Conservation (phyloP, 2,113 vertebrate genomes). For the Ginglymostoma cirratum region DNA sequence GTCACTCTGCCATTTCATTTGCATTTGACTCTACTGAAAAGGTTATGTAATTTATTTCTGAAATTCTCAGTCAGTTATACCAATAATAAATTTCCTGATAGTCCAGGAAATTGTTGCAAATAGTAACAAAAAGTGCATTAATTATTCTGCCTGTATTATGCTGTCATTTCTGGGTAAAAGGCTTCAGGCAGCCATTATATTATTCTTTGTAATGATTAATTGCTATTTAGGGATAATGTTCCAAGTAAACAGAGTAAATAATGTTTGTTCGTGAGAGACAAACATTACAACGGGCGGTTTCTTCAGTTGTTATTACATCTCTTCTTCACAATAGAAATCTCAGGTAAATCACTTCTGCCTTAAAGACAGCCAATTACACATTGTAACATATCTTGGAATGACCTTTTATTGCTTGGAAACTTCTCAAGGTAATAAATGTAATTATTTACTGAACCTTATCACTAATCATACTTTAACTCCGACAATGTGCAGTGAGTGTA, state of each 20-base stretch:
- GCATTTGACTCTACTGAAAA: background rate
- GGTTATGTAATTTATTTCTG: background rate
- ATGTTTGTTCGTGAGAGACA: background rate
- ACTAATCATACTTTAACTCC: background rate
- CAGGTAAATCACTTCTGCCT: background rate
- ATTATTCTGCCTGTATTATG: background rate
- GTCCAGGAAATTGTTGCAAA: background rate
- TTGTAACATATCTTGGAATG: conserved; percentile 14
- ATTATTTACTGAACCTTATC: background rate
- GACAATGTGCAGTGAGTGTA: background rate
- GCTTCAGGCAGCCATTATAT: background rate
- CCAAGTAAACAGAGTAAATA: background rate
- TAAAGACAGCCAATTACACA: background rate
- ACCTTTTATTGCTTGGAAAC: conserved; percentile 6
- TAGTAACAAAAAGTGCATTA: background rate
- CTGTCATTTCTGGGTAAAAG: background rate
- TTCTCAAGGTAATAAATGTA: background rate
- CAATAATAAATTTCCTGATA: background rate
- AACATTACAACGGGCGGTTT: no score
- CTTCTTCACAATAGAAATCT: background rate
- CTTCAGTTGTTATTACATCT: background rate
- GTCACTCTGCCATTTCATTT: background rate
- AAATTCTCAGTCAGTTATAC: background rate
- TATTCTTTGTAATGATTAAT: background rate
- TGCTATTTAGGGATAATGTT: conserved; percentile 5